A percentile compares a stretch with the other conserved stretches of the same genome.
Evolutionary conservation across 2,113 vertebrate species (phyloP).

Genomic region (Suricata suricatta): DNA sequence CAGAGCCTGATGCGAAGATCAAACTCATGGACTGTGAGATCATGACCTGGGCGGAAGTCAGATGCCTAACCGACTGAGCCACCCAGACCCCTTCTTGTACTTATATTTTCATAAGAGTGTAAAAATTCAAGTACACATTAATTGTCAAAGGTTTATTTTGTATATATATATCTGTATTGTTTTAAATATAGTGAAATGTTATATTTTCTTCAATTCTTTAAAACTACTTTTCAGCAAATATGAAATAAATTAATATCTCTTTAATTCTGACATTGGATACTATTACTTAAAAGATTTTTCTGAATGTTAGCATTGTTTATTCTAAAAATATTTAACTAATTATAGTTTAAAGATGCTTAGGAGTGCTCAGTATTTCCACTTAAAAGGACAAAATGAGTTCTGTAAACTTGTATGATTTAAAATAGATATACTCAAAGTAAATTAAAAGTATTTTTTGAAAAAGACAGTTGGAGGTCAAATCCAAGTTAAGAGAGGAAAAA

Average conservation of each 20-base stretch:
- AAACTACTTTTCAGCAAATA: neutral
- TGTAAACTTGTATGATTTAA: neutral
- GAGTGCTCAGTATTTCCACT: neutral
- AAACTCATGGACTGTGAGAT: too few relatives aligned
- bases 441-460: neutral
- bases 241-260: neutral
- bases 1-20: too few relatives aligned
- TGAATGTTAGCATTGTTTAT: conserved; percentile 13
- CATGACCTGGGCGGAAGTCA: too few relatives aligned
- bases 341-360: neutral
- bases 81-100: neutral
- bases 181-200: neutral
- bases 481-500: neutral
- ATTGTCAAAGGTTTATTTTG: neutral
- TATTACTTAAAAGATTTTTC: conserved; percentile 1
- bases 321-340: neutral
- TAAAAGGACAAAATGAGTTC: neutral
- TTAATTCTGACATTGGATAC: neutral
- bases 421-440: neutral
- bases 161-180: neutral
- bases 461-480: neutral
- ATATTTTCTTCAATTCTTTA: neutral
- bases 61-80: too few relatives aligned
- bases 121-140: neutral
- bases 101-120: conserved; percentile 16